Evolutionary conservation across 2,113 vertebrate genomes (phyloP).

Genomic region (Pachycephala philippinensis): DNA sequence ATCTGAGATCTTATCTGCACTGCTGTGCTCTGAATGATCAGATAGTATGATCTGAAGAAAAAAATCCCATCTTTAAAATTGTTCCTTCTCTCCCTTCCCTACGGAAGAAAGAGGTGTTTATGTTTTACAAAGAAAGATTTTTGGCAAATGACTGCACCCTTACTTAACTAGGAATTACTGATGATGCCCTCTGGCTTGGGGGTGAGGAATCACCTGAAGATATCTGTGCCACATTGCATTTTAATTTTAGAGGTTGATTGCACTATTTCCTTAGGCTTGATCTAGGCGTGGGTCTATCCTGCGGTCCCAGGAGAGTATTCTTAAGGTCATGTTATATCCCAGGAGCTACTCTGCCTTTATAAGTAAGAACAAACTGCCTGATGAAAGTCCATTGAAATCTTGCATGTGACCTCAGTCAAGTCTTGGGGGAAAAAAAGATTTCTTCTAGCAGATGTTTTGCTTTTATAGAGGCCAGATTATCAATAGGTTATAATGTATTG

Average conservation of each 20-base stretch:
- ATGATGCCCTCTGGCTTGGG: background rate
- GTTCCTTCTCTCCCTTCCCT: background rate
- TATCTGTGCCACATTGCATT: background rate
- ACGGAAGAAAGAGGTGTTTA: conserved; percentile 1
- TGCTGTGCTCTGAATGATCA: background rate
- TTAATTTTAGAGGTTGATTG: background rate
- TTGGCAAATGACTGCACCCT: background rate
- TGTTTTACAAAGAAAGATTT: conserved; percentile 5
- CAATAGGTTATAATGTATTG: background rate
- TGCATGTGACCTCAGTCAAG: background rate
- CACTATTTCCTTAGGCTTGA: background rate
- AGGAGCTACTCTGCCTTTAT: background rate
- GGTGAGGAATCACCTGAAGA: background rate
- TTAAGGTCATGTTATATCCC: background rate
- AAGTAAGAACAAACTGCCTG: background rate
- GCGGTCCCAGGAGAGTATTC: background rate
- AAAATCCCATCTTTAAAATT: background rate
- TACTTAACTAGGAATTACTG: background rate
- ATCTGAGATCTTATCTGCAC: background rate
- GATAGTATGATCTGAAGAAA: background rate
- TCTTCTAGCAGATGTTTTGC: background rate
- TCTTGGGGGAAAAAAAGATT: background rate
- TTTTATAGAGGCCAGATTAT: background rate
- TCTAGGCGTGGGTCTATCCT: background rate
- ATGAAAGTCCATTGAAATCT: background rate